Conservation (phyloP, 2,113 vertebrate genomes). For the Azemiops feae region DNA sequence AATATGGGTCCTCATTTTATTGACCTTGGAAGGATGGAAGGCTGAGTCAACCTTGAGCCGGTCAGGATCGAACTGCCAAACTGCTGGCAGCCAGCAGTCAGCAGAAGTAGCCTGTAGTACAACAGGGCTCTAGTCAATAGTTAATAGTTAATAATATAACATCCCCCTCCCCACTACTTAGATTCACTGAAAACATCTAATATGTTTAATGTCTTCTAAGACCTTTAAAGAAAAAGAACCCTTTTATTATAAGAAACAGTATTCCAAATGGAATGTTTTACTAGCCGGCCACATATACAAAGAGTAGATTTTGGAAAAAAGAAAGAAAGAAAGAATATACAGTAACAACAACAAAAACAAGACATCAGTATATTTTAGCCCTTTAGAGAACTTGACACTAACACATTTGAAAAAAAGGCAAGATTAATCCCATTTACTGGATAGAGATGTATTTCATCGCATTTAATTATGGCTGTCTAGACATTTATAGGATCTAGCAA, state of each 20-base stretch:
- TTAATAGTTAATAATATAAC: no score
- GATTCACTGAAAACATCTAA: background rate
- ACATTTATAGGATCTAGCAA: constrained; percentile 29
- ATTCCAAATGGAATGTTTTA: background rate
- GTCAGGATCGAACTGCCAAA: no score
- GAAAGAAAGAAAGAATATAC: background rate
- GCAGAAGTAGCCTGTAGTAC: no score
- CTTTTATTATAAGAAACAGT: background rate
- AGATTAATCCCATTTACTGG: constrained; percentile 25
- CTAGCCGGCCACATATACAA: background rate
- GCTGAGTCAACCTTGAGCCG: no score
- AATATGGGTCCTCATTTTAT: no score
- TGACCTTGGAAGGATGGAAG: no score
- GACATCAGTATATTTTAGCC: constrained; percentile 1
- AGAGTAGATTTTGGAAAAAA: background rate
- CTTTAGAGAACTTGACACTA: constrained; percentile 18
- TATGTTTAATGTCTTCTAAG: background rate
- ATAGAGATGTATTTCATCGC: constrained; percentile 1
- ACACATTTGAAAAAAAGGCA: constrained; percentile 15
- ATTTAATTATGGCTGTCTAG: constrained; percentile 40
- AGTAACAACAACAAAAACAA: background rate
- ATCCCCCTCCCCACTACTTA: no score
- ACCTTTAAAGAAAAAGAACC: background rate
- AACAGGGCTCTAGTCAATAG: no score
- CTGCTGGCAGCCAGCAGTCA: no score